Percentiles rank a stretch among this genome's conserved stretches.
These are phyloP conservation scores for Muscicapa striata DNA, from an alignment of 2,797 vertebrate species.

Conservation along the genomic window DNA sequence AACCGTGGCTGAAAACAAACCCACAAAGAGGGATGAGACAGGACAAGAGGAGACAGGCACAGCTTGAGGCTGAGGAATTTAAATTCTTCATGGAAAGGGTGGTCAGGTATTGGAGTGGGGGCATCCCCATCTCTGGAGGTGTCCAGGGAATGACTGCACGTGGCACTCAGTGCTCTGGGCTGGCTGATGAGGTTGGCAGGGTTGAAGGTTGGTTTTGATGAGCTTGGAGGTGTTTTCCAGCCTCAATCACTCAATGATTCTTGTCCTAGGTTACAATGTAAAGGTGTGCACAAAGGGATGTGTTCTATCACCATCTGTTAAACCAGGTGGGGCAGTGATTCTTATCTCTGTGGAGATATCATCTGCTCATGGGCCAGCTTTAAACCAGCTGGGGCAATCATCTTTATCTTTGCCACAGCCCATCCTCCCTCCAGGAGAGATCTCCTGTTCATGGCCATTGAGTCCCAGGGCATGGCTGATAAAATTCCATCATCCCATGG, in stretches of 20 bases:
- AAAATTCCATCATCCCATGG: too few species aligned
- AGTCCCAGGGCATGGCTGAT: too few species aligned
- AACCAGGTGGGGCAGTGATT: too few species aligned
- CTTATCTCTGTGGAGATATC: too few species aligned
- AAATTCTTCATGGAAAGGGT: background rate
- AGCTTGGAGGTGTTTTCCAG: background rate
- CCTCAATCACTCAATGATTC: fast-evolving
- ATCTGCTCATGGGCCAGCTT: too few species aligned
- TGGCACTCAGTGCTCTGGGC: background rate
- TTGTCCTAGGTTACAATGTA: too few species aligned
- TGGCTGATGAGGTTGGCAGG: background rate
- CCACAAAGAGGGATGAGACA: background rate
- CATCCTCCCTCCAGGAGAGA: too few species aligned
- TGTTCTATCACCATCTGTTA: too few species aligned
- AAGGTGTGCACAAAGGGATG: too few species aligned
- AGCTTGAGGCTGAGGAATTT: background rate
- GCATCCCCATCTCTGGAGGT: background rate
- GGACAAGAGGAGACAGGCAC: background rate
- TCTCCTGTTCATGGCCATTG: too few species aligned
- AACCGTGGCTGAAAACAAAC: background rate
- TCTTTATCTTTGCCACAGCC: too few species aligned
- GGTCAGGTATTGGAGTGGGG: background rate
- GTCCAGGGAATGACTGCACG: fast-evolving
- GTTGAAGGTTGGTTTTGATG: background rate
- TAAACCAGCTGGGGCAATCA: too few species aligned